These are phyloP conservation scores for Melinopterus prodromus DNA, from an alignment of 2,888 invertebrate species.

Conservation along the genomic window DNA sequence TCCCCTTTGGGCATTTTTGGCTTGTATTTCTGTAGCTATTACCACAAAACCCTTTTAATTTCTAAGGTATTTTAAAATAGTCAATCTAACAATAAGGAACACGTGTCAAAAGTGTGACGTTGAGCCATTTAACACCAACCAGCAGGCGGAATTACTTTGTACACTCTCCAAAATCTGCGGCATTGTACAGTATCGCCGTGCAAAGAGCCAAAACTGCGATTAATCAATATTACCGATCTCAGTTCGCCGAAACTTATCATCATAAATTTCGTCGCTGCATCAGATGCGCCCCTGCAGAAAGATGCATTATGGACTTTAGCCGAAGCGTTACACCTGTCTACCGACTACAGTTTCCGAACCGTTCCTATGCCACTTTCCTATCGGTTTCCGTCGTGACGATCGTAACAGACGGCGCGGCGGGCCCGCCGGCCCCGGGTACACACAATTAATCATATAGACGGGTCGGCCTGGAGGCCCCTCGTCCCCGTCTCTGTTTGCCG, in stretches of 20 bases:
- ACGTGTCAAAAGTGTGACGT: too few relatives aligned
- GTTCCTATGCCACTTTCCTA: neutral
- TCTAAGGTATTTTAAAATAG: too few relatives aligned
- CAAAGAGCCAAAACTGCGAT: neutral
- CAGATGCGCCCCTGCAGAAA: neutral
- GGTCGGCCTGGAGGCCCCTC: neutral
- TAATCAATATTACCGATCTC: slow-evolving; percentile 4
- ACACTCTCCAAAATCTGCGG: neutral
- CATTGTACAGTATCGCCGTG: neutral
- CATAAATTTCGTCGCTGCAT: neutral
- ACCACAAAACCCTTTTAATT: too few relatives aligned
- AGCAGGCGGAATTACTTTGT: too few relatives aligned
- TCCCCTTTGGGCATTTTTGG: too few relatives aligned
- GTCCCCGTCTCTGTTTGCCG: neutral
- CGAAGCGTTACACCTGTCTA: neutral
- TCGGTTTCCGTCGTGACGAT: neutral
- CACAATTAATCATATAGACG: slow-evolving; percentile 4
- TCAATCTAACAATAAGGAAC: too few relatives aligned
- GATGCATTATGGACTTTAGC: neutral
- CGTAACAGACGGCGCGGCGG: neutral
- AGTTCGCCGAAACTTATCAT: neutral
- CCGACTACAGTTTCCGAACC: neutral
- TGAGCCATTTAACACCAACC: too few relatives aligned
- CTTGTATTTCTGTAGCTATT: too few relatives aligned
- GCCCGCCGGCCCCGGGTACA: neutral